Conservation (phyloP, 2,888 invertebrate species). For the Eubasilissa splendida region DNA sequence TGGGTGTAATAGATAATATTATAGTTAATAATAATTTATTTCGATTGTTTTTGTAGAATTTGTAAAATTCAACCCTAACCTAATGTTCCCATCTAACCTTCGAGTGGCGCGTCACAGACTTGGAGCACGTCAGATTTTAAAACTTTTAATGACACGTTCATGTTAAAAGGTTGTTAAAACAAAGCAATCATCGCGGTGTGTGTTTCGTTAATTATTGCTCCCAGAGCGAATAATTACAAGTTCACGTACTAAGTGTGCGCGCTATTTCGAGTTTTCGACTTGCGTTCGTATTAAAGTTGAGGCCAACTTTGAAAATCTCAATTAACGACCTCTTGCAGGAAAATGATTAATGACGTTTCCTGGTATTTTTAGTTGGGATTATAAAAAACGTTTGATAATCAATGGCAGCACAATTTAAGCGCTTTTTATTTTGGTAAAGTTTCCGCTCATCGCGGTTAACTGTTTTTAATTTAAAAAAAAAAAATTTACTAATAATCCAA, state of each 20-base stretch:
- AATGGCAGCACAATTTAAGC: no score
- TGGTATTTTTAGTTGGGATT: background rate
- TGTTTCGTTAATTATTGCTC: constrained; percentile 39
- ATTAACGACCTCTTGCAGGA: constrained; percentile 19
- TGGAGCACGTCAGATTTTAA: constrained; percentile 31
- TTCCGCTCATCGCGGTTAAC: no score
- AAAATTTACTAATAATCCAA: no score
- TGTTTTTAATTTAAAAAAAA: no score
- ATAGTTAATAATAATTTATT: no score
- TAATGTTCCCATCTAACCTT: background rate
- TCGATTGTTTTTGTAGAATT: no score
- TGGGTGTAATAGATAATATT: no score
- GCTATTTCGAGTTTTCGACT: constrained; percentile 3
- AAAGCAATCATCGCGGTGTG: constrained; percentile 44
- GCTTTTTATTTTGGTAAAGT: no score
- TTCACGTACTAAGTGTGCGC: constrained; percentile 1
- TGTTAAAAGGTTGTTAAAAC: constrained; percentile 45
- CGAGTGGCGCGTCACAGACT: constrained; percentile 16
- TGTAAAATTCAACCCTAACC: background rate
- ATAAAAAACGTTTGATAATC: no score
- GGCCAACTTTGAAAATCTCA: constrained; percentile 35
- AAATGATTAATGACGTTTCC: constrained; percentile 16
- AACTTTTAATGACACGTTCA: constrained; percentile 43
- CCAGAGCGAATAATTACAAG: constrained; percentile 36
- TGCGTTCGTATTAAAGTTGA: constrained; percentile 11